These are phyloP conservation scores for Micrasema longulum DNA, from an alignment of 1,140 invertebrate species.

Conservation along the genomic window DNA sequence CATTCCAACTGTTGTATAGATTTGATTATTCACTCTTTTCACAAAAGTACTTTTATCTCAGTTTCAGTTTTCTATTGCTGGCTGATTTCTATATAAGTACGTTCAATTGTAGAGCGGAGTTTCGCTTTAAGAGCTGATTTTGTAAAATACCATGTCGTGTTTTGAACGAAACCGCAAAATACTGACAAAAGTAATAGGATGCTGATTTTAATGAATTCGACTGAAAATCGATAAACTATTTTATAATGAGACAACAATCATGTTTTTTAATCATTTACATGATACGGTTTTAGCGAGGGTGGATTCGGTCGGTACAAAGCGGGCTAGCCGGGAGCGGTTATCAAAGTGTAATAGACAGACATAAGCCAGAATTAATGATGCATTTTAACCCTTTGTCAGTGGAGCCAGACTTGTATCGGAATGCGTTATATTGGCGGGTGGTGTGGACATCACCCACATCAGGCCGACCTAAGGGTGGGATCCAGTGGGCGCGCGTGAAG, in stretches of 20 bases:
- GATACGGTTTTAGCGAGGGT: not conserved
- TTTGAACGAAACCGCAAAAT: no score
- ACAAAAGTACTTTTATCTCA: no score
- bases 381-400: conserved; percentile 54
- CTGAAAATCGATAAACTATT: no score
- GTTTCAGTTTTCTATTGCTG: no score
- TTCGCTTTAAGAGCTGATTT: no score
- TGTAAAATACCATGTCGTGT: no score
- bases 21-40: no score
- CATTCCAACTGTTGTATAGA: no score
- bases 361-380: conserved; percentile 55
- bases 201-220: not conserved
- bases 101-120: no score
- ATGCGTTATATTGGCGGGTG: conserved; percentile 53
- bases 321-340: conserved; percentile 18
- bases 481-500: not conserved
- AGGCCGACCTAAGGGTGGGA: not conserved
- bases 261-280: conserved; percentile 29
- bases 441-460: conserved; percentile 6
- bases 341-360: conserved; percentile 53
- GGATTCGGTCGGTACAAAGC: not conserved
- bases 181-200: not conserved
- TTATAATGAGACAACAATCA: not conserved
- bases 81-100: no score
- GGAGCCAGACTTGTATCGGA: conserved; percentile 47